Base-by-base conservation (phyloP, 37 sponge, comb jelly and placozoan species). In the Bolinopsis microptera region DNA sequence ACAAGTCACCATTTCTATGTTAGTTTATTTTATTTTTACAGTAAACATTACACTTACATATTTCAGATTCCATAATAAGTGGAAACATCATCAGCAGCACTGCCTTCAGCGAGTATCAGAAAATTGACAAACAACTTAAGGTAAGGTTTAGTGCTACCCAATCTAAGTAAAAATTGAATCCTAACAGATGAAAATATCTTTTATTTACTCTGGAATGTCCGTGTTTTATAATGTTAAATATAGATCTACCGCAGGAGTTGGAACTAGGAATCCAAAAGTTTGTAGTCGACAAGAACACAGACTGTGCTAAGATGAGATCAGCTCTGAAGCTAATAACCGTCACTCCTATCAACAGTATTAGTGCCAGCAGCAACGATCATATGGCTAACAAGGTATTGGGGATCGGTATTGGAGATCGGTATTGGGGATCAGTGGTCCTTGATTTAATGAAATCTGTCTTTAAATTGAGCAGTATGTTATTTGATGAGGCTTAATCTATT, bases 351-450 rank as follows among this genome's bases (percentile, higher is more conserved):
- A 86, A 86, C 90, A 86, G 61, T 26, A 86, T 86, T 27, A 86
- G 90, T 86, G 90, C 90, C 13, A 86, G 90, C 90, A 86, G 90
- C 61, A 39, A 86, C 28, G 90, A 86, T 1, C 90, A 86, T 23
- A 86, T 86, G 90, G 90, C 90, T 41, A 86, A 39, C 41, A 86
- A 86, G 90, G 90, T n/a, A n/a, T n/a, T n/a, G n/a, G n/a, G n/a
- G n/a, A n/a, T n/a, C n/a, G n/a, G n/a, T n/a, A n/a, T n/a, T n/a
- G n/a, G n/a, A n/a, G n/a, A n/a, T n/a, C n/a, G n/a, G n/a, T n/a
- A n/a, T n/a, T n/a, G n/a, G n/a, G n/a, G n/a, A n/a, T n/a, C n/a
- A n/a, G n/a, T n/a, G n/a, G n/a, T n/a, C n/a, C n/a, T n/a, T n/a
- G n/a, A n/a, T n/a, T n/a, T n/a, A n/a, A n/a, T n/a, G n/a, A n/a